phyloP scores from a whole-genome alignment of 2,113 vertebrate species.

The Etia nguti region DNA sequence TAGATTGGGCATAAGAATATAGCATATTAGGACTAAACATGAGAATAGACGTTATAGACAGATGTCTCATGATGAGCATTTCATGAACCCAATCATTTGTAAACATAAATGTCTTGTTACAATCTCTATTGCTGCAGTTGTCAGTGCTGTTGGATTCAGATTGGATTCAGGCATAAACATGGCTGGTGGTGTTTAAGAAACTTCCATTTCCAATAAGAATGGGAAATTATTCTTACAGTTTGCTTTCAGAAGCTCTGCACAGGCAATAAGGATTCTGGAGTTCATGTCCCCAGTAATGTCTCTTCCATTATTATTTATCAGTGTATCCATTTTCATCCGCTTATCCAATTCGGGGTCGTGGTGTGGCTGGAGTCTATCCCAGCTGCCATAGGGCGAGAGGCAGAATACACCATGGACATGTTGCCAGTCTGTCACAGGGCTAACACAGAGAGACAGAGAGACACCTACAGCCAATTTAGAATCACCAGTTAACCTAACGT shows the following conservation, averaged over 20 bases:
- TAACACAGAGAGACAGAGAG: background rate
- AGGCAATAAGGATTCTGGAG: background rate
- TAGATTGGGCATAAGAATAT: background rate
- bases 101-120: background rate
- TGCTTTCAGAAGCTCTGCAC: background rate
- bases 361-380: background rate
- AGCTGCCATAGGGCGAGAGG: background rate
- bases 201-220: background rate
- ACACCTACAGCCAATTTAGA: background rate
- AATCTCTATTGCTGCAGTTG: background rate
- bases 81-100: background rate
- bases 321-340: background rate
- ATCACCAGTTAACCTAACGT: background rate
- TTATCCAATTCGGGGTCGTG: background rate
- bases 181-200: background rate
- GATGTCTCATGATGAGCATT: background rate
- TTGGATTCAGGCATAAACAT: background rate
- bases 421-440: background rate
- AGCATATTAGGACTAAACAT: background rate
- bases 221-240: background rate
- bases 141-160: background rate
- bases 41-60: background rate
- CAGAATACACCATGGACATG: background rate
- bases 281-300: background rate
- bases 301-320: background rate